Conservation (phyloP, 2,888 invertebrate species). For the Mimachlamys varia region DNA sequence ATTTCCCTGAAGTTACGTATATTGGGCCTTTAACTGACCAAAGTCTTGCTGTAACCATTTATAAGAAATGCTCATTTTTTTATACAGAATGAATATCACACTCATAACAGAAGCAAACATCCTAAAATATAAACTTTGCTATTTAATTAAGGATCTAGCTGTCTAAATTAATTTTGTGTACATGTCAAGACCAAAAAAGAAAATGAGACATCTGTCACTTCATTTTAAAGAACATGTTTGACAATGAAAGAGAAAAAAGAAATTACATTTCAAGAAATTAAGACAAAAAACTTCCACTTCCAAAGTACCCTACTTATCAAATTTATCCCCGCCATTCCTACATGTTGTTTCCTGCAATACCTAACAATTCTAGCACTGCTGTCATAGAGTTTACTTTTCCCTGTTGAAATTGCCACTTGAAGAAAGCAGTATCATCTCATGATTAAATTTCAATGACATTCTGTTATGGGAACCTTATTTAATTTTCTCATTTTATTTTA, state of each 20-base stretch:
- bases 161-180: neutral
- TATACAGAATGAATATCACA: neutral
- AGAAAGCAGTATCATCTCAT: neutral
- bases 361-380: neutral
- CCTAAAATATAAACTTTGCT: neutral
- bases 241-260: neutral
- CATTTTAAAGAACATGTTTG: neutral
- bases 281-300: neutral
- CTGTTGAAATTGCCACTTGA: neutral
- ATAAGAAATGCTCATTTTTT: too few species aligned
- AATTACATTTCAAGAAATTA: conserved; percentile 7
- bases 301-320: neutral
- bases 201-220: neutral
- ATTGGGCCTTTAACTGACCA: too few species aligned
- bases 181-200: neutral
- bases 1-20: too few species aligned
- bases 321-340: neutral
- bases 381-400: neutral
- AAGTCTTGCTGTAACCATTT: too few species aligned
- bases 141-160: neutral
- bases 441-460: conserved; percentile 3
- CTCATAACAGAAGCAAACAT: neutral
- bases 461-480: neutral
- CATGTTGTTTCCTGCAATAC: neutral
- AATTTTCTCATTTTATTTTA: conserved; percentile 20